phyloP scores from a whole-genome alignment of 1,140 invertebrate species.

The Parasteatoda tepidariorum region DNA sequence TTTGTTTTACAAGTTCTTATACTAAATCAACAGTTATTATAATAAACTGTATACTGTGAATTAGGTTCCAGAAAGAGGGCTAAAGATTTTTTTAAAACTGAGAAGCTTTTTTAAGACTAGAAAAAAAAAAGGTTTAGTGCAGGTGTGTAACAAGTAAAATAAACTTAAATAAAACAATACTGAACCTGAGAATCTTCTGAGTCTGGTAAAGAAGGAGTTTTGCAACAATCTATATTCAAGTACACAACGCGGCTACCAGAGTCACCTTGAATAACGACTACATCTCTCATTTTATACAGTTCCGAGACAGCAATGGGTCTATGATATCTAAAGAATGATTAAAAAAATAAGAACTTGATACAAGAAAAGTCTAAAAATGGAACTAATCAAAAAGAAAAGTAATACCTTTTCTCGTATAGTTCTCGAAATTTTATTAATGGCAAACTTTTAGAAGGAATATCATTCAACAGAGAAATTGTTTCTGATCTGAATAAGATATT shows the following conservation, averaged over 20 bases:
- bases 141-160: neutral
- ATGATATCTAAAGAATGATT: conserved; percentile 70
- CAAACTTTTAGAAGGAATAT: conserved; percentile 81
- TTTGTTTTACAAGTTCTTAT: too few species aligned
- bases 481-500: conserved; percentile 70
- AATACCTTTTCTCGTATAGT: conserved; percentile 82
- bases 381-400: neutral
- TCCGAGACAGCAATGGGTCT: conserved; percentile 83
- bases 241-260: conserved; percentile 79
- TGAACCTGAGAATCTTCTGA: conserved; percentile 63
- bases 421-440: conserved; percentile 88
- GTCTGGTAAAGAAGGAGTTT: conserved; percentile 72
- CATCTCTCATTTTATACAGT: conserved; percentile 82
- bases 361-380: neutral
- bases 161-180: neutral
- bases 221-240: conserved; percentile 66
- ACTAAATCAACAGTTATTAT: too few species aligned
- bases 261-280: conserved; percentile 78
- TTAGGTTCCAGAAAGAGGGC: too few species aligned
- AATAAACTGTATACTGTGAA: too few species aligned
- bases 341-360: neutral
- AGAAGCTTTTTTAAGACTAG: too few species aligned
- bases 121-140: too few species aligned
- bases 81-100: too few species aligned
- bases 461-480: conserved; percentile 73